Percentiles rank a stretch among this genome's conserved stretches.
Conservation (phyloP, 37 sponge, comb jelly and placozoan genomes). For the Mnemiopsis leidyi region DNA sequence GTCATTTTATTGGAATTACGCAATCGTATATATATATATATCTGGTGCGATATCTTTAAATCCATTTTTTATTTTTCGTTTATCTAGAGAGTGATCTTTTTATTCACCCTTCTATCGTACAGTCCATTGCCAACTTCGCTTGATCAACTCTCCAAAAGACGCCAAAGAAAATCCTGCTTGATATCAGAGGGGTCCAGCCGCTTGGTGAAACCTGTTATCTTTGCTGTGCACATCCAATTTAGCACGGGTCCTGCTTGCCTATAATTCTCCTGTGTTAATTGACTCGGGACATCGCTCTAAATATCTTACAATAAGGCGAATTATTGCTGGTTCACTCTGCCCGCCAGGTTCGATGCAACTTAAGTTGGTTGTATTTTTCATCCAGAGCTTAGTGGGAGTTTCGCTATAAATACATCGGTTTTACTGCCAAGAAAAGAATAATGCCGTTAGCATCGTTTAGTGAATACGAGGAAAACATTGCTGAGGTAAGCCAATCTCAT, state of each 20-base stretch:
- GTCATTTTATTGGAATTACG: background rate
- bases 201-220: background rate
- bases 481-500: background rate
- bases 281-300: background rate
- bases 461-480: conserved; percentile 4
- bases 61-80: too few species aligned
- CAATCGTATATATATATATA: too few species aligned
- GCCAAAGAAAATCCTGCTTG: too few species aligned
- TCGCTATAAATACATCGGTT: too few species aligned
- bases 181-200: too few species aligned
- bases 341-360: background rate
- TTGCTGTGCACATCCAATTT: background rate
- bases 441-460: conserved; percentile 22
- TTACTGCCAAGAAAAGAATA: background rate
- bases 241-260: background rate
- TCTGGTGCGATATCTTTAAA: too few species aligned
- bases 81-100: too few species aligned
- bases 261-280: background rate
- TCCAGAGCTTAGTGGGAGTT: too few species aligned
- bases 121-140: too few species aligned
- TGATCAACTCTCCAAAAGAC: too few species aligned
- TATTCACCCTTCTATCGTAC: too few species aligned
- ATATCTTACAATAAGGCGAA: background rate
- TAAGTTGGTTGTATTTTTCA: too few species aligned
- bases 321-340: background rate